Evolutionary conservation across 2,797 vertebrate species (phyloP), one percentile per base, ranked within the genome.

Genomic region (Sparus aurata): DNA sequence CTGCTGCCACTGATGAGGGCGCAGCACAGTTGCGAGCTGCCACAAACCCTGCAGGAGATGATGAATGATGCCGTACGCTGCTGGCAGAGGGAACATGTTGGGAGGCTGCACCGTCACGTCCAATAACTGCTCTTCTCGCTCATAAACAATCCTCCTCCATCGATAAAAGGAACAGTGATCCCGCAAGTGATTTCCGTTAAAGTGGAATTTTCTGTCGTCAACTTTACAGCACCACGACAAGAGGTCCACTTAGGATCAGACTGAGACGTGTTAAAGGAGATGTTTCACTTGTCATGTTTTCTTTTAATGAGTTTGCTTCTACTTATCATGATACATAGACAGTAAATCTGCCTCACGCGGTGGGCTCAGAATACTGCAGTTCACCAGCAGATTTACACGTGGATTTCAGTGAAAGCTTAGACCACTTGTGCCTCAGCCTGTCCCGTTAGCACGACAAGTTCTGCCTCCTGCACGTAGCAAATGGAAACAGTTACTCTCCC

Each of bases 41-140:
- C 77, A 79, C 72, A 77, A 82, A 84, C 34, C 63, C 73, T 1
- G 45, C 68, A 75, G 84, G 71, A 76, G 72, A 69, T 70, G 71
- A 85, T 82, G 75, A 77, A 77, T 25, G 65, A 50, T 50, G 73
- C 50, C 78, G 58, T 47, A 49, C 67, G 63, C 69, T 66, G 74
- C 62, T 65, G 84, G 70, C 57, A 65, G 66, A 69, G 43, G 76
- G 75, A 72, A 74, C 78, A 62, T 58, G 66, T 70, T 45, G 64
- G 30, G 46, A 79, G 64, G 52, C 13, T 34, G 72, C 58, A 43
- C 38, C 54, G 27, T 75, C 50, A n/a, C n/a, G 50, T 78, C 62
- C 57, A 67, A 76, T 73, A 71, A 69, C 69, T 54, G 55, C 41
- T 64, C 23, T 12, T 79, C 38, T 77, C 64, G 2, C 59, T 82